Percentiles rank a stretch among this genome's conserved stretches.
Evolutionary conservation across 2,888 invertebrate genomes (phyloP).

Genomic region (Lingula anatina): DNA sequence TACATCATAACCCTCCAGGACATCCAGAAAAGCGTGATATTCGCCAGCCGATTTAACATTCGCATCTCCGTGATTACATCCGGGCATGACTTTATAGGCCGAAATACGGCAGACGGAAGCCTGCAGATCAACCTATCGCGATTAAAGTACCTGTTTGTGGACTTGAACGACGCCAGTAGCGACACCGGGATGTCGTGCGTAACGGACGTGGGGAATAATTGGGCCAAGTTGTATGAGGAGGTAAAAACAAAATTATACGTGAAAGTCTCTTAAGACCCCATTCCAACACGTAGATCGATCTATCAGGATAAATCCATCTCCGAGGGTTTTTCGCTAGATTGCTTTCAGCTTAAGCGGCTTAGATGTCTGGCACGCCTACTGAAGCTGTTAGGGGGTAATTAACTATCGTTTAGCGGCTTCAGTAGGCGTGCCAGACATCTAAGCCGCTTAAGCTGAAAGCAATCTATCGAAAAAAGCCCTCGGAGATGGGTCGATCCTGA

Average conservation of each 20-base stretch:
- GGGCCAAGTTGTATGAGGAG: constrained; percentile 20
- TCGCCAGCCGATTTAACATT: constrained; percentile 18
- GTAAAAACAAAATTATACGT: constrained; percentile 10
- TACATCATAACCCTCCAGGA: constrained; percentile 10
- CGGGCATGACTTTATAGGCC: constrained; percentile 22
- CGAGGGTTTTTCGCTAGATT: too few species aligned
- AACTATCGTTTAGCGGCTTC: too few species aligned
- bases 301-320: too few species aligned
- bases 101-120: constrained; percentile 15
- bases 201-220: constrained; percentile 13
- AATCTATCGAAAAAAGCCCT: too few species aligned
- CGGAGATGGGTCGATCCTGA: too few species aligned
- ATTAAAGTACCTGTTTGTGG: constrained; percentile 11
- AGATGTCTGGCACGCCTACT: too few species aligned
- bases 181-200: neutral
- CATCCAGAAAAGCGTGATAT: constrained; percentile 16
- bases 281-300: too few species aligned
- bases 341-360: too few species aligned
- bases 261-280: too few species aligned
- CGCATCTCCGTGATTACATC: constrained; percentile 17
- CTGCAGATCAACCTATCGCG: constrained; percentile 13
- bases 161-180: neutral
- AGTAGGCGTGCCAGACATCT: too few species aligned
- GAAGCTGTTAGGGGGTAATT: too few species aligned
- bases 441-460: too few species aligned